Conservation (phyloP, 2,888 invertebrate species). For the Teinopalpus imperialis region DNA sequence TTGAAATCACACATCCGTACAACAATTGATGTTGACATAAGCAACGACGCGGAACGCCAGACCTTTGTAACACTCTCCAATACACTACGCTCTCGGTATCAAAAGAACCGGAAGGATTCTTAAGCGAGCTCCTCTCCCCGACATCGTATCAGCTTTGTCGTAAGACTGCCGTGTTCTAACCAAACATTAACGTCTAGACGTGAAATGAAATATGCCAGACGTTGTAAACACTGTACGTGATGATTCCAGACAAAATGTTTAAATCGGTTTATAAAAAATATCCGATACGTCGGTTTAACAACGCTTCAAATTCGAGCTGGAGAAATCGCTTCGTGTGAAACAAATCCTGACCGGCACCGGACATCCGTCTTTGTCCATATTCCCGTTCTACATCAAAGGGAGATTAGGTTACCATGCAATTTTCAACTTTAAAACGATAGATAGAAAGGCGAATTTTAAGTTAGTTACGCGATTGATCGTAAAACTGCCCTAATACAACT, state of each 20-base stretch:
- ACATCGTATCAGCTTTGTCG: constrained; percentile 33
- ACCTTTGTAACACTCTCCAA: constrained; percentile 55
- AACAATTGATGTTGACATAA: constrained; percentile 67
- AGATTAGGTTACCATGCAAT: constrained; percentile 56
- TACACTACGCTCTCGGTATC: constrained; percentile 52
- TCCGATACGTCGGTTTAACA: constrained; percentile 8
- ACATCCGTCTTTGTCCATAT: constrained; percentile 81
- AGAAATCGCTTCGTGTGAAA: constrained; percentile 72
- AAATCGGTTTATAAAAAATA: constrained; percentile 3
- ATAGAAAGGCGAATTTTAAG: constrained; percentile 39
- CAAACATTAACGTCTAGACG: constrained; percentile 13
- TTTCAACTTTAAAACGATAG: constrained; percentile 56
- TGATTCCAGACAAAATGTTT: constrained; percentile 2
- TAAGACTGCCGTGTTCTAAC: not conserved
- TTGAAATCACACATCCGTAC: constrained; percentile 55
- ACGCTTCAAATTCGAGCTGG: constrained; percentile 38
- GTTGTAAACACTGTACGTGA: constrained; percentile 1
- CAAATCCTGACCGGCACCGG: constrained; percentile 82
- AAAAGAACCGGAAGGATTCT: constrained; percentile 73
- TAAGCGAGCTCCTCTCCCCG: constrained; percentile 42
- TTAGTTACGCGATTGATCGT: constrained; percentile 38
- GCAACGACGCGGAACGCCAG: constrained; percentile 52
- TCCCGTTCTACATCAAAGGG: constrained; percentile 80
- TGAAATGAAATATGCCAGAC: not conserved
- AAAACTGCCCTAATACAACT: constrained; percentile 66